phyloP scores from a whole-genome alignment of 1,140 invertebrate species.

The Drosophila chauvacae region DNA sequence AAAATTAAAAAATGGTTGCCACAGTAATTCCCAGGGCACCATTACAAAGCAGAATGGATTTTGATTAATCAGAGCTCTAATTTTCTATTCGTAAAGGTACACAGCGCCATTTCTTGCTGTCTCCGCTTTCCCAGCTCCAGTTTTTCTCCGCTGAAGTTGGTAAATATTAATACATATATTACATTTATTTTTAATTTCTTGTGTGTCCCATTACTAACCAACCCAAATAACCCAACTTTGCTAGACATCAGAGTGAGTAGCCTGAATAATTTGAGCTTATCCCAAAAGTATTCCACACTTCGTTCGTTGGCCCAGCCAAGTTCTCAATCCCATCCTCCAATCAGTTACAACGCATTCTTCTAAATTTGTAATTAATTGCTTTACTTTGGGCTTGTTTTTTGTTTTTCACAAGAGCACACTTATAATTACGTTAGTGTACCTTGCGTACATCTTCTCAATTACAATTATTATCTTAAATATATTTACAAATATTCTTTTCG shows the following conservation, averaged over 20 bases:
- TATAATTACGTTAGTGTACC: constrained; percentile 41
- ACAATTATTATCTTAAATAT: constrained; percentile 68
- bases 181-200: background rate
- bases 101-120: background rate
- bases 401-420: constrained; percentile 60
- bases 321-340: constrained; percentile 1
- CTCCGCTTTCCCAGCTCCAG: too few relatives aligned
- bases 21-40: background rate
- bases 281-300: constrained; percentile 22
- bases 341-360: background rate
- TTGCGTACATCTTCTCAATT: constrained; percentile 52
- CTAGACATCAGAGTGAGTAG: background rate
- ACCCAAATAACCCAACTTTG: background rate
- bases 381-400: constrained; percentile 32
- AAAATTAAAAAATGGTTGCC: background rate
- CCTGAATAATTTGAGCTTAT: background rate
- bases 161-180: background rate
- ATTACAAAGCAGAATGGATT: background rate
- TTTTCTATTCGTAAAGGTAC: background rate
- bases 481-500: constrained; percentile 71
- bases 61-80: background rate
- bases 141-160: background rate
- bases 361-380: constrained; percentile 45
- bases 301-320: background rate
- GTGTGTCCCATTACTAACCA: background rate